Percentiles rank a stretch among this genome's conserved stretches.
Evolutionary conservation across 1,140 invertebrate species (phyloP).

Genomic region (Drosophila asahinai): DNA sequence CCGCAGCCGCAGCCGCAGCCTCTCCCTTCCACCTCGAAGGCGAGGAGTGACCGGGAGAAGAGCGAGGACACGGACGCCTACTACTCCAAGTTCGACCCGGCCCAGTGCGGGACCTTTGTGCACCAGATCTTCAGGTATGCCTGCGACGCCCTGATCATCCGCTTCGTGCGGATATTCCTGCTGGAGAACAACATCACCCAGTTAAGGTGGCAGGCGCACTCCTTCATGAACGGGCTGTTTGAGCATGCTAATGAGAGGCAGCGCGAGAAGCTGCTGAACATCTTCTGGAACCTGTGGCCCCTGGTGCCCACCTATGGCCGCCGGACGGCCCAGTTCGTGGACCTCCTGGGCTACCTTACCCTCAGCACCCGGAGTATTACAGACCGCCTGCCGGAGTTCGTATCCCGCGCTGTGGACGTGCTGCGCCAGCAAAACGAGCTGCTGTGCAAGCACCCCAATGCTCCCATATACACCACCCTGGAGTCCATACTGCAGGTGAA

Average conservation of each 20-base stretch:
- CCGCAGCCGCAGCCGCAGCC: slow-evolving; percentile 51
- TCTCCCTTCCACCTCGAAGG: slow-evolving; percentile 60
- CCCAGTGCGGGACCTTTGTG: slow-evolving; percentile 89
- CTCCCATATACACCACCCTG: slow-evolving; percentile 95
- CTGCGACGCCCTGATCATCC: slow-evolving; percentile 88
- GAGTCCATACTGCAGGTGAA: slow-evolving; percentile 97
- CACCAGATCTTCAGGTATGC: slow-evolving; percentile 91
- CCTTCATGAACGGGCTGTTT: slow-evolving; percentile 93
- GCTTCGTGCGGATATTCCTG: slow-evolving; percentile 96
- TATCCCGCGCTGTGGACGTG: slow-evolving; percentile 94
- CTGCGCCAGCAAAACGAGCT: slow-evolving; percentile 95
- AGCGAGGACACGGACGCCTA: slow-evolving; percentile 89
- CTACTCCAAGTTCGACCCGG: slow-evolving; percentile 90
- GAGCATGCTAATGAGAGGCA: slow-evolving; percentile 92
- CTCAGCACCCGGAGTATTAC: slow-evolving; percentile 88
- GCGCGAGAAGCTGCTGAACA: slow-evolving; percentile 92
- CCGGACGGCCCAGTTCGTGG: slow-evolving; percentile 98
- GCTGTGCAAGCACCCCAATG: slow-evolving; percentile 96
- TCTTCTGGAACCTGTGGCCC: slow-evolving; percentile 97
- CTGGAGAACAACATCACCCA: slow-evolving; percentile 97
- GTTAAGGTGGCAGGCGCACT: slow-evolving; percentile 98
- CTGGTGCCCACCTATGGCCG: slow-evolving; percentile 95
- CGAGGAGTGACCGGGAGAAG: slow-evolving; percentile 88
- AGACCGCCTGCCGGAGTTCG: slow-evolving; percentile 89
- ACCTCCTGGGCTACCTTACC: slow-evolving; percentile 96